A percentile compares a stretch with the other conserved stretches of the same genome.
These are phyloP conservation scores for Cassiopea xamachana DNA, from an alignment of 30 jellyfish, hydroid and myxozoan species.

Conservation along the genomic window DNA sequence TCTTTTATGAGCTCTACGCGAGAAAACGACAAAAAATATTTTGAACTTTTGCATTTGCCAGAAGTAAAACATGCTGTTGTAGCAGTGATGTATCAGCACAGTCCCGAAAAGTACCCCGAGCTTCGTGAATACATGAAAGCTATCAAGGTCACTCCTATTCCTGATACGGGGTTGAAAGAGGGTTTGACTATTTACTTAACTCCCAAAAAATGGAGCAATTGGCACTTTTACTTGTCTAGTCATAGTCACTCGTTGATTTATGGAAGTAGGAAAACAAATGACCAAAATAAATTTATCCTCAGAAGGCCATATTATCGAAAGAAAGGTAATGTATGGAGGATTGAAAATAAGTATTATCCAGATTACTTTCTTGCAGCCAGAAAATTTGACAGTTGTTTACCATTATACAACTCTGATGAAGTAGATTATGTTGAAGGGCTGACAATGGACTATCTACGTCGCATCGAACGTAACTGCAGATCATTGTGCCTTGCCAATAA, in stretches of 20 bases:
- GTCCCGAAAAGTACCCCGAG: neutral
- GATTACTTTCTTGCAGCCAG: neutral
- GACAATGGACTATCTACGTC: neutral
- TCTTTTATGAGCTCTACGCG: neutral
- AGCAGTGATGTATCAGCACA: neutral
- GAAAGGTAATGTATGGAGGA: neutral
- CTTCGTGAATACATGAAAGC: neutral
- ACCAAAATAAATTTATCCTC: neutral
- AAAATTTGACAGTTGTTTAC: neutral
- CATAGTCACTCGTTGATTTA: neutral
- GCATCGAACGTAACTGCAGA: neutral
- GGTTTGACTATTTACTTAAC: neutral
- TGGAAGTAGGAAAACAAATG: neutral
- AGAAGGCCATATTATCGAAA: neutral
- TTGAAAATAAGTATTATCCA: neutral
- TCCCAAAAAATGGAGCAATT: neutral
- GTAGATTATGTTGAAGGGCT: neutral
- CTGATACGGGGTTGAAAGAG: neutral
- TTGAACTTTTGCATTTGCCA: neutral
- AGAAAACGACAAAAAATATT: neutral
- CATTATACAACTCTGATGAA: neutral
- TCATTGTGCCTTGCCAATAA: neutral
- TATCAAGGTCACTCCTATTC: neutral
- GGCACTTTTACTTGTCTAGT: neutral
- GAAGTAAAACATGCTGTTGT: neutral